Evolutionary conservation across 2,113 vertebrate species (phyloP), one percentile per base, ranked within the genome.

Genomic region (Ptychochromis oligacanthus): DNA sequence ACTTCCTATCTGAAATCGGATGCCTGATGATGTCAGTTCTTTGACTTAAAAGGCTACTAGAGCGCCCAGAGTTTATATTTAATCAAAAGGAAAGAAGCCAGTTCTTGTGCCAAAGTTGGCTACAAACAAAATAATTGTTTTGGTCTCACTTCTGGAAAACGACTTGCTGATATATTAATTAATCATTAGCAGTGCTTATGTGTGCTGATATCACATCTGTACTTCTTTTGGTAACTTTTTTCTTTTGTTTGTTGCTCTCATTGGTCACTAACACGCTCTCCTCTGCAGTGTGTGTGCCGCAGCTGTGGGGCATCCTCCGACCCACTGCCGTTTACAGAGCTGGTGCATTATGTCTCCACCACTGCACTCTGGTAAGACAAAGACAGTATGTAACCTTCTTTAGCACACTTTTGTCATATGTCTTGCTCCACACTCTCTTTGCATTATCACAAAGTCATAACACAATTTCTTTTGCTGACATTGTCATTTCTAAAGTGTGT

Each of bases 251-350:
- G 26, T 87, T 28, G 24, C 18, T 49, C 20, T 52, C 22, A 26
- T 52, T 79, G n/a, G 24, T 87, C 28, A 74, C 62, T 34, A 4
- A 76, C 70, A 60, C 40, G 56, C n/a, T 80, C 82, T 79, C 70
- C 26, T 58, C 74, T 91, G 5, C 84, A 99, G 98, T 97, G 96
- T 58, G 97, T 99, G 34, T 99, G 98, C 91, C 96, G 95, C n/a
- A 98, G 96, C 90, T 99, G 98, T 88, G 98, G 98, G 82, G 98
- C 98, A 2, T 98, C 98, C 1, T 99, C 98, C 13, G 98, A 99
- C 88, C 98, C 98, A 0, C 95, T 98, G 72, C 98, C 98, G 88
- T 99, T 99, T 77, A 99, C 97, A 0, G 98, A 99, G 88, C 97
- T 98, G 80, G 98, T 99, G 84, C 97, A 98, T 93, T 99, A 99